phyloP scores from a whole-genome alignment of 1,140 invertebrate genomes.

The Medauroidea extradentata region DNA sequence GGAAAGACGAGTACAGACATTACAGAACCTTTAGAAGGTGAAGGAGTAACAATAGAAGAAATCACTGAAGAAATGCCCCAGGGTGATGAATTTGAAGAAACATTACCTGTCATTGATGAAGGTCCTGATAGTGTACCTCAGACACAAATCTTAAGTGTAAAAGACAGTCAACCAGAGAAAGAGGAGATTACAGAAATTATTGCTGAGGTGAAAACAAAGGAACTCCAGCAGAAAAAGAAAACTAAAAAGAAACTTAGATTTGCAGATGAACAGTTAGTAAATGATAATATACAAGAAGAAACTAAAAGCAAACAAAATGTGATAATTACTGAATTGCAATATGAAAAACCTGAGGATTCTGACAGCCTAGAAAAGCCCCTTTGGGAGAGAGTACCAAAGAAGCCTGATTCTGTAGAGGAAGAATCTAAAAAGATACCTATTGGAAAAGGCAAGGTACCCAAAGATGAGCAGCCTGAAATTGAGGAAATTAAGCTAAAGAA shows the following conservation, averaged over 20 bases:
- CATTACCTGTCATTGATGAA: slow-evolving; percentile 17
- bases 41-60: slow-evolving; percentile 1
- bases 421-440: slow-evolving; percentile 20
- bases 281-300: too few species aligned
- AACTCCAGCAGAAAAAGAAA: slow-evolving; percentile 6
- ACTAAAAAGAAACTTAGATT: background rate
- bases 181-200: slow-evolving; percentile 8
- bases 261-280: background rate
- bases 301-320: too few species aligned
- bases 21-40: slow-evolving; percentile 2
- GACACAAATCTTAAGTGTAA: slow-evolving; percentile 2
- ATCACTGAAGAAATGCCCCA: background rate
- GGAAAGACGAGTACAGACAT: slow-evolving; percentile 11
- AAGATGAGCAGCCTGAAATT: slow-evolving; percentile 43
- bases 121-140: slow-evolving; percentile 50
- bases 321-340: background rate
- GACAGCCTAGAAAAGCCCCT: slow-evolving; percentile 2
- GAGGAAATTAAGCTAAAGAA: slow-evolving; percentile 51
- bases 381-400: slow-evolving; percentile 1
- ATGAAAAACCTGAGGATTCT: slow-evolving; percentile 8
- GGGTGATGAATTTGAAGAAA: background rate
- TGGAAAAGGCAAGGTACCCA: slow-evolving; percentile 47
- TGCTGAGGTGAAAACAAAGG: background rate
- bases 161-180: background rate
- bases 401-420: slow-evolving; percentile 28